phyloP scores from a whole-genome alignment of 2,888 invertebrate species.

The Deilephila porcellus region DNA sequence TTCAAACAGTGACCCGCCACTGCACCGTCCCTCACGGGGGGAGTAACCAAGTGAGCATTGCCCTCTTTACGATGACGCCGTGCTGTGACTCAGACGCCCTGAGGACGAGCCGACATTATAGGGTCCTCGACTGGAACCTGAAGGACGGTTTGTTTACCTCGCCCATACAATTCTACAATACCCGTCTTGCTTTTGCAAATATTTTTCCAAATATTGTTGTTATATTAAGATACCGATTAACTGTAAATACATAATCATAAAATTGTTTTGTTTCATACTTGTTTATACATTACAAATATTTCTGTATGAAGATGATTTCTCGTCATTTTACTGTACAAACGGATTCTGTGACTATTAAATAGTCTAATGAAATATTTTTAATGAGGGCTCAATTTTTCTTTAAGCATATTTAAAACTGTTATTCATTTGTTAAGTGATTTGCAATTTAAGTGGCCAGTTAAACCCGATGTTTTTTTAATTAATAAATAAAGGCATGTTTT shows the following conservation, averaged over 20 bases:
- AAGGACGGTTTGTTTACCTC: conserved; percentile 77
- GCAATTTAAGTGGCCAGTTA: no score
- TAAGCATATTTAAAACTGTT: no score
- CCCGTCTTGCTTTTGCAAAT: conserved; percentile 48
- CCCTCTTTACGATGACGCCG: conserved; percentile 82
- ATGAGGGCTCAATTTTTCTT: background rate
- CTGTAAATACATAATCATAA: background rate
- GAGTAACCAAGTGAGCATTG: conserved; percentile 79
- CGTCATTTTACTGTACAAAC: background rate
- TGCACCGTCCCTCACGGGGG: conserved; percentile 70
- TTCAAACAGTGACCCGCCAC: conserved; percentile 59
- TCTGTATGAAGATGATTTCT: background rate
- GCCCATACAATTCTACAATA: conserved; percentile 62
- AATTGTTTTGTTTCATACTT: background rate
- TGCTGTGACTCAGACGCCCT: conserved; percentile 79
- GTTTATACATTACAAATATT: background rate
- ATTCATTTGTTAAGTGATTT: no score
- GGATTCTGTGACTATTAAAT: background rate
- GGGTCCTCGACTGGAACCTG: conserved; percentile 81
- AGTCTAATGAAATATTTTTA: background rate
- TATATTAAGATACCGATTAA: background rate
- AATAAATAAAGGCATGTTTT: background rate
- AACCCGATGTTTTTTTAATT: background rate
- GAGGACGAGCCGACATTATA: conserved; percentile 81
- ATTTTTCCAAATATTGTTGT: conserved; percentile 35